These are phyloP conservation scores for Drosophila mayaguana DNA, from an alignment of 2,888 invertebrate genomes.

Conservation along the genomic window DNA sequence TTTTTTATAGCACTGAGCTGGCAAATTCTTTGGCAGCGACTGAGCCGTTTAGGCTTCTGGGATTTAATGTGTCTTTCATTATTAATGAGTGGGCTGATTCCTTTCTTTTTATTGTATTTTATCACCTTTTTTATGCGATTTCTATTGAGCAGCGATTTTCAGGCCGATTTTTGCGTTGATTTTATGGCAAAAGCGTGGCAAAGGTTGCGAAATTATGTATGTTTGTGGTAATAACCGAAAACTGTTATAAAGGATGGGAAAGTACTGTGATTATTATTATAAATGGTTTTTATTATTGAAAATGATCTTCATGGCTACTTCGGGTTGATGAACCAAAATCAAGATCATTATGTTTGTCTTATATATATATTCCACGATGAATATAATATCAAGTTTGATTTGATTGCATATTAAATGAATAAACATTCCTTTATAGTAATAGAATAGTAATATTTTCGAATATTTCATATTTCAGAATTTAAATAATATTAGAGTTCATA, in stretches of 20 bases:
- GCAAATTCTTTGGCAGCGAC: constrained; percentile 25
- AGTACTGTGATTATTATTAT: background rate
- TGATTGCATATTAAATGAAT: background rate
- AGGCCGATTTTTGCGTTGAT: constrained; percentile 9
- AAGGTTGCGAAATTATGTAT: background rate
- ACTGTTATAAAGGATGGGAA: no score
- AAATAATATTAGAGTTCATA: no score
- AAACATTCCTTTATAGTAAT: no score
- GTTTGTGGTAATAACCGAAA: background rate
- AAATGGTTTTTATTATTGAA: background rate
- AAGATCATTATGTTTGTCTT: background rate
- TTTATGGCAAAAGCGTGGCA: constrained; percentile 58
- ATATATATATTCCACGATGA: background rate
- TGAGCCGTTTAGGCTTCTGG: constrained; percentile 56
- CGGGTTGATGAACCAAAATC: background rate
- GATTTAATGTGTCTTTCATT: constrained; percentile 71
- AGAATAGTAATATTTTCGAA: no score
- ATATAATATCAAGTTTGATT: background rate
- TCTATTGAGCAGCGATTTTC: constrained; percentile 37
- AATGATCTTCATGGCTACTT: background rate
- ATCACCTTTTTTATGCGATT: constrained; percentile 49
- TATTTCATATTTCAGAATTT: no score
- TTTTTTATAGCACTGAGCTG: constrained; percentile 59
- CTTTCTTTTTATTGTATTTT: constrained; percentile 53
- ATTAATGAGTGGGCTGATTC: constrained; percentile 69